Evolutionary conservation across 1,140 invertebrate genomes (phyloP), one percentile per base, ranked within the genome.

Genomic region (Periplaneta americana): DNA sequence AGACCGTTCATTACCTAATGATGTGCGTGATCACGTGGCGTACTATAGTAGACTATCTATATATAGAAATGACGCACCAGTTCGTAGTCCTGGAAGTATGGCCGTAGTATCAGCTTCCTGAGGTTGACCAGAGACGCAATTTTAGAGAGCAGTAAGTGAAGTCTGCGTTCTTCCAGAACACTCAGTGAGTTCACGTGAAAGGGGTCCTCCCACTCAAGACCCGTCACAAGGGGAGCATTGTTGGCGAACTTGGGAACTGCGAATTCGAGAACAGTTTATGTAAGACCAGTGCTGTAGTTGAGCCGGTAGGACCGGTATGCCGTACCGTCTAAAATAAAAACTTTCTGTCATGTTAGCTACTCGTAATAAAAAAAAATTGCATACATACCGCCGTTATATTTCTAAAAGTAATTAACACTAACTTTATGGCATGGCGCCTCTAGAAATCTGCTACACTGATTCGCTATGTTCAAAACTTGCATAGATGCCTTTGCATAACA

Each of bases 81-180:
- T 86, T 94, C 93, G 85, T 94, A 94, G 84, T 94, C 93, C 87
- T 94, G 93, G 87, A 95, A 94, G 84, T 94, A 94, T 0, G 93
- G 93, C 79, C 90, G 88, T 22, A 94, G 87, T 2, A 92, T 88
- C 13, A 93, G 83, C 81, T 91, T 89, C 17, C 90, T 86, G 80
- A 91, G 87, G 76, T 91, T 89, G 10, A 89, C 85, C 17, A 87
- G 83, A 34, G 89, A 87, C 0, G 93, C 92, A 57, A 94, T 93
- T 86, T 94, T 94, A 37, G 93, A 90, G 0, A 94, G 86, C 66
- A 94, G 88, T 36, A 93, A 86, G 86, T 90, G 92, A 5, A 94
- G 87, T 36, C 90, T 89, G 31, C 92, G 88, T 84, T 91, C 88
- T 86, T 95, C 93, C 0, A 90, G 89, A 39, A 90, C 87, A 83